phyloP scores from a whole-genome alignment of 2,888 invertebrate species.

The Microctonus brassicae region DNA sequence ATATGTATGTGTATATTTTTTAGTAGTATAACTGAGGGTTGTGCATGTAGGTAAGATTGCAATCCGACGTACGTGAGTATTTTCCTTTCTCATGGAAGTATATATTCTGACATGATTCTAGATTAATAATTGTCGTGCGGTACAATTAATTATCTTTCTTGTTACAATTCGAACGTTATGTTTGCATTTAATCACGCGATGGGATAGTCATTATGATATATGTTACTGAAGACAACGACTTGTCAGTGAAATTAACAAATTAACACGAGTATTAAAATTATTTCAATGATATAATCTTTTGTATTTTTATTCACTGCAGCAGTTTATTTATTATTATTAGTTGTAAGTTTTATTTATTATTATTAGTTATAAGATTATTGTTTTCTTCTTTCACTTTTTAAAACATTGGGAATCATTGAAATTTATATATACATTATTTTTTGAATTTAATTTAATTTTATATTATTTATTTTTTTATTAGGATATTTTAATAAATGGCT shows the following conservation, averaged over 20 bases:
- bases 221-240: not conserved
- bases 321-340: not conserved
- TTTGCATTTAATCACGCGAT: conserved; percentile 53
- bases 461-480: too few species aligned
- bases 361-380: too few species aligned
- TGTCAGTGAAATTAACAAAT: not conserved
- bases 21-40: not conserved
- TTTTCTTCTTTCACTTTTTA: too few species aligned
- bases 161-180: conserved; percentile 31
- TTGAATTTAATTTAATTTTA: too few species aligned
- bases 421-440: too few species aligned
- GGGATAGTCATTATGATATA: not conserved
- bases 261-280: not conserved
- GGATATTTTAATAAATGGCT: too few species aligned
- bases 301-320: not conserved
- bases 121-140: conserved; percentile 56
- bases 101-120: conserved; percentile 37
- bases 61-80: conserved; percentile 41
- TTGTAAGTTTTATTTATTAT: too few species aligned
- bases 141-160: conserved; percentile 52
- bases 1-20: too few species aligned
- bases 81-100: conserved; percentile 12
- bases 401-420: too few species aligned
- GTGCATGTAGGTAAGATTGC: conserved; percentile 40
- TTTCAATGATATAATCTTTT: not conserved